A percentile compares a stretch with the other conserved stretches of the same genome.
phyloP scores from a whole-genome alignment of 2,888 invertebrate species.

The Amblyjoppa proteus region DNA sequence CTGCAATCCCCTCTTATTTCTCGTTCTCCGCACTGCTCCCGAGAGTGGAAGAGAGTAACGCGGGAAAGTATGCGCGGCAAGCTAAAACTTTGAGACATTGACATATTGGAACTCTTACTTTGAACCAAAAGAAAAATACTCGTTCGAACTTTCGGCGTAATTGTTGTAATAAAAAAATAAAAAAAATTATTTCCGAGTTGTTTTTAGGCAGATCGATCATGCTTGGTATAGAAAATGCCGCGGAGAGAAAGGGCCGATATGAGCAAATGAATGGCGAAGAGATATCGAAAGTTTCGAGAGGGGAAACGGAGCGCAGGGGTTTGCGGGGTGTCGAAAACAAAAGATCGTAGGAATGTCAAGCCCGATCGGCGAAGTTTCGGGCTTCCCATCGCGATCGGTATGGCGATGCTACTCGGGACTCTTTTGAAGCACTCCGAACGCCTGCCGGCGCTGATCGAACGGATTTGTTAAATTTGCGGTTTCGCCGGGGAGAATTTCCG shows the following conservation, averaged over 20 bases:
- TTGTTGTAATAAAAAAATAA: not conserved
- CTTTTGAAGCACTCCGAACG: conserved; percentile 26
- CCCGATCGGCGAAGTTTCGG: conserved; percentile 18
- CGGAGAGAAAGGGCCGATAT: not conserved
- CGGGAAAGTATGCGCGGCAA: not conserved
- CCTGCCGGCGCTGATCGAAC: conserved; percentile 43
- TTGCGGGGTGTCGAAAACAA: conserved; percentile 21
- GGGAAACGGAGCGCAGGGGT: not conserved
- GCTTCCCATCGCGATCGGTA: not conserved
- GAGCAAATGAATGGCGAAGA: not conserved
- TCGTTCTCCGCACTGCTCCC: not conserved
- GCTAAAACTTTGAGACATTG: not conserved
- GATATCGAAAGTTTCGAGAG: conserved; percentile 3
- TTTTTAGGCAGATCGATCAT: not conserved
- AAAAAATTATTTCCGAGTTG: not conserved
- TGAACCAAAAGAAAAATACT: not conserved
- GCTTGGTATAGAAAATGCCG: not conserved
- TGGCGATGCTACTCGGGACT: not conserved
- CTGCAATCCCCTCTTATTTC: not conserved
- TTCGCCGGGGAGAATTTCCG: conserved; percentile 23
- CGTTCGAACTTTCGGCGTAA: not conserved
- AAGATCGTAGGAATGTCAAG: conserved; percentile 32
- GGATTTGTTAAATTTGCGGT: conserved; percentile 50
- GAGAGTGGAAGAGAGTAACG: not conserved
- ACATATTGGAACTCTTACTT: not conserved